Base-by-base conservation (phyloP, 2,888 invertebrate species). In the Eueremaeus valkanovi region DNA sequence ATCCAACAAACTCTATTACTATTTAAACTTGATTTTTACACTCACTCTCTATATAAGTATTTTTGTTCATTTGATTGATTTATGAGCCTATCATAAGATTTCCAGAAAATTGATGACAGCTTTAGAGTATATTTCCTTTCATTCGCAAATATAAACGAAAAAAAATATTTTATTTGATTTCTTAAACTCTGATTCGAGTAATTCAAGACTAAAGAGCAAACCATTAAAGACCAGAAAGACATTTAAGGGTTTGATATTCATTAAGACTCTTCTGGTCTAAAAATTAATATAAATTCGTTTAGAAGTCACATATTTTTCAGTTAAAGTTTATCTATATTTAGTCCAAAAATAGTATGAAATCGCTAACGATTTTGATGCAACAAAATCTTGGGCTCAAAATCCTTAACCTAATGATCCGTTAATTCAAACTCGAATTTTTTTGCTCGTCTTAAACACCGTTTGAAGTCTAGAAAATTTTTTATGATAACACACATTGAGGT, bases 401-500 rank as follows among this genome's bases (percentile, higher is more conserved):
- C 61, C 31, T 31, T 29, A 61, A 61, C 29, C 61, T 61, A 61
- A 61, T 61, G 61, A 61, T 61, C 61, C 61, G 61, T 61, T 61
- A 29, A 61, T 61, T 61, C 18, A 29, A n/a, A 61, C 61, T 61
- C 18, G 1, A 61, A n/a, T 55, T 55, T 55, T 55, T n/a, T 45
- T 45, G 3, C 18, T 16, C 8, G 3, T 45, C 45, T 16, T 8
- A 36, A 5, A 36, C 36, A 36, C 36, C 36, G 45, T 45, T 45
- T 16, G 16, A 16, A 45, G 45, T 16, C 36, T 45, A 18, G 16
- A 24, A 51, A 55, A 55, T 27, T 21, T 55, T 55, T 55, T 18
- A 16, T 31, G 29, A 63, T 63, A 31, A 63, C 63, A 63, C 33
- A 55, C 16, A 11, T 49, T 29, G 55, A 3, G 27, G 58, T 58